Evolutionary conservation across 1,140 invertebrate genomes (phyloP).

Genomic region (Pseudomyrmex gracilis): DNA sequence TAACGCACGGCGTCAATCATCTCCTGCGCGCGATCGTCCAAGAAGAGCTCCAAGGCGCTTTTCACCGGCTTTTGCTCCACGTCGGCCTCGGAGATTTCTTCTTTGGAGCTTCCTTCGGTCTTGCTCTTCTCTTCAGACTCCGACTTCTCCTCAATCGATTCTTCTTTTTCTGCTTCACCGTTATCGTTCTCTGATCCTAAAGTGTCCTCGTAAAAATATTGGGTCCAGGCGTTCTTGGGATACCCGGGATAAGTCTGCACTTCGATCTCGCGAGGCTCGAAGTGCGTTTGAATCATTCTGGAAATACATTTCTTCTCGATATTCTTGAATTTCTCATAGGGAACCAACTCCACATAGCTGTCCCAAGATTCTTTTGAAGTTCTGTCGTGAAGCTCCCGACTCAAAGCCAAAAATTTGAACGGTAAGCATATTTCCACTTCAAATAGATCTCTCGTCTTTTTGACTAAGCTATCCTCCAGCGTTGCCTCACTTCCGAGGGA

Average conservation of each 20-base stretch:
- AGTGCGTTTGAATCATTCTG: conserved; percentile 85
- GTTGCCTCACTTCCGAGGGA: conserved; percentile 88
- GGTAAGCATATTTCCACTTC: conserved; percentile 87
- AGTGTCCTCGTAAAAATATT: conserved; percentile 85
- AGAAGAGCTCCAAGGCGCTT: conserved; percentile 67
- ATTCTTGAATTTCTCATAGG: conserved; percentile 84
- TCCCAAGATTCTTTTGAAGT: conserved; percentile 86
- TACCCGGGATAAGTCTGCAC: conserved; percentile 89
- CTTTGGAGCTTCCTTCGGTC: neutral
- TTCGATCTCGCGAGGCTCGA: conserved; percentile 81
- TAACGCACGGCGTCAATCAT: conserved; percentile 84
- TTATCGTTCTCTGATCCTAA: neutral
- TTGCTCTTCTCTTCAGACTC: conserved; percentile 26
- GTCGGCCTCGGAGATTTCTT: conserved; percentile 27
- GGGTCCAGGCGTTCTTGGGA: conserved; percentile 90
- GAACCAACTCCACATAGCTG: conserved; percentile 88
- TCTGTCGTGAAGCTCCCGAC: conserved; percentile 76
- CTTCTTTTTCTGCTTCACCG: neutral
- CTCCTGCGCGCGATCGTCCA: conserved; percentile 51
- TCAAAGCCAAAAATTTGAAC: neutral
- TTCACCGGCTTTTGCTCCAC: neutral
- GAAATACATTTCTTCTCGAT: conserved; percentile 76
- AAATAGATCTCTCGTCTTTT: conserved; percentile 85
- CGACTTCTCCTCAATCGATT: conserved; percentile 9
- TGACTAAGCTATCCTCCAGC: conserved; percentile 85